Evolutionary conservation across 1,140 invertebrate species (phyloP).

Genomic region (Zaprionus davidi): DNA sequence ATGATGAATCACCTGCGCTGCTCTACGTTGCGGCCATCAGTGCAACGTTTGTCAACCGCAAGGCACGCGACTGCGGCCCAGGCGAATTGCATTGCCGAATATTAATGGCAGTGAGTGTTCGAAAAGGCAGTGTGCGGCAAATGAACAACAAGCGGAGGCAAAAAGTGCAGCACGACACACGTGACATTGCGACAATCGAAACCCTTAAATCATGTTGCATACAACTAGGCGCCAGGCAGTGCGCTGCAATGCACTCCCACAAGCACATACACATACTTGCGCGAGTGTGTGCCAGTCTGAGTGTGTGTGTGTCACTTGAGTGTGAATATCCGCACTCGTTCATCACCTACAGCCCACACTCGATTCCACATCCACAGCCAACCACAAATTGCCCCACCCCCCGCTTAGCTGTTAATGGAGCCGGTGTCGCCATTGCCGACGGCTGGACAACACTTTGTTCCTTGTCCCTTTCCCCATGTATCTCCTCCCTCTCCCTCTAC

Average conservation of each 20-base stretch:
- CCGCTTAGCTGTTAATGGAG: slow-evolving; percentile 67
- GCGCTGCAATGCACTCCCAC: slow-evolving; percentile 58
- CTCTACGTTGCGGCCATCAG: slow-evolving; percentile 52
- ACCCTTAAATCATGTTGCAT: slow-evolving; percentile 80
- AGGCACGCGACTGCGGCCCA: slow-evolving; percentile 58
- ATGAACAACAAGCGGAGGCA: slow-evolving; percentile 67
- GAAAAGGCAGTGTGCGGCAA: slow-evolving; percentile 50
- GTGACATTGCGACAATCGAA: slow-evolving; percentile 29
- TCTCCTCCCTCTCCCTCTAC: slow-evolving; percentile 48
- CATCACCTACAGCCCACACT: slow-evolving; percentile 51
- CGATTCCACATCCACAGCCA: slow-evolving; percentile 21
- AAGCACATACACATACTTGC: slow-evolving; percentile 17
- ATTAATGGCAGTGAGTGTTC: slow-evolving; percentile 56
- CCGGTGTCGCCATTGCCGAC: slow-evolving; percentile 73
- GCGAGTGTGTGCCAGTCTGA: not conserved
- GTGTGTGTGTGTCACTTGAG: slow-evolving; percentile 58
- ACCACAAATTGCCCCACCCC: slow-evolving; percentile 19
- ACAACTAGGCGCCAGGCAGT: slow-evolving; percentile 62
- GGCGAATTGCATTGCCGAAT: slow-evolving; percentile 51
- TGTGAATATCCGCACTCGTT: slow-evolving; percentile 80
- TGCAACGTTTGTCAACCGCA: slow-evolving; percentile 80
- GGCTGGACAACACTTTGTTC: slow-evolving; percentile 76
- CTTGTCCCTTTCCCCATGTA: slow-evolving; percentile 17
- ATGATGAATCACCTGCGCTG: slow-evolving; percentile 81
- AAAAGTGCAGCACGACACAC: slow-evolving; percentile 66